Conservation (phyloP, 2,888 invertebrate genomes). For the Venustoraphidia nigricollis region DNA sequence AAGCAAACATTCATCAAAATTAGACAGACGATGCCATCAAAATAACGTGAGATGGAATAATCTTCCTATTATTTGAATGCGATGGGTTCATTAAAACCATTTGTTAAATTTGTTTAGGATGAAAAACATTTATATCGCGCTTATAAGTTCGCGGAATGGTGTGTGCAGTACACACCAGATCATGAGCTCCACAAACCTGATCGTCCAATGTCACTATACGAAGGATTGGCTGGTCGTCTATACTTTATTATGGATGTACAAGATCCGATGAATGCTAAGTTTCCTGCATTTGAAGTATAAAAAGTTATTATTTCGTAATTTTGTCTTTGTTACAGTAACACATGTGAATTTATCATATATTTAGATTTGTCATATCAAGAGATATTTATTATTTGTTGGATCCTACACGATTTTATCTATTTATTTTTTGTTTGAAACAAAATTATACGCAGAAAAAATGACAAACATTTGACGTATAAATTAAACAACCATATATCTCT, state of each 20-base stretch:
- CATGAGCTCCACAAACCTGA: constrained; percentile 60
- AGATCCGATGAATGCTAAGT: constrained; percentile 46
- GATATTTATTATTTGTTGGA: too few relatives aligned
- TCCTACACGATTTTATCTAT: too few relatives aligned
- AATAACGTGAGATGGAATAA: not conserved
- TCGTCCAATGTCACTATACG: constrained; percentile 67
- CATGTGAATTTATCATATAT: too few relatives aligned
- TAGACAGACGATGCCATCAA: not conserved
- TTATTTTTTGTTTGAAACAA: too few relatives aligned
- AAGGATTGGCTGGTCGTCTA: constrained; percentile 65
- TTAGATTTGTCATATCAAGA: too few relatives aligned
- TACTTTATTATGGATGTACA: constrained; percentile 58
- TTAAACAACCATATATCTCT: too few relatives aligned
- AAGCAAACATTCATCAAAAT: not conserved
- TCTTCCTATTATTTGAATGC: not conserved
- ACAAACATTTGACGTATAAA: too few relatives aligned
- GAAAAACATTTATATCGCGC: constrained; percentile 58
- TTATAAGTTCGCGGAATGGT: constrained; percentile 68
- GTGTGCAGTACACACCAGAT: constrained; percentile 48
- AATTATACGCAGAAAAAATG: too few relatives aligned
- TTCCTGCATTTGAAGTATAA: constrained; percentile 53
- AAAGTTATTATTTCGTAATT: not conserved
- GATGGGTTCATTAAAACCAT: not conserved
- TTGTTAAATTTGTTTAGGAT: constrained; percentile 33
- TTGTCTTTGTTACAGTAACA: too few relatives aligned